Percentiles rank a stretch among this genome's conserved stretches.
Evolutionary conservation across 2,888 invertebrate species (phyloP).

Genomic region (Epinotia brunnichana): DNA sequence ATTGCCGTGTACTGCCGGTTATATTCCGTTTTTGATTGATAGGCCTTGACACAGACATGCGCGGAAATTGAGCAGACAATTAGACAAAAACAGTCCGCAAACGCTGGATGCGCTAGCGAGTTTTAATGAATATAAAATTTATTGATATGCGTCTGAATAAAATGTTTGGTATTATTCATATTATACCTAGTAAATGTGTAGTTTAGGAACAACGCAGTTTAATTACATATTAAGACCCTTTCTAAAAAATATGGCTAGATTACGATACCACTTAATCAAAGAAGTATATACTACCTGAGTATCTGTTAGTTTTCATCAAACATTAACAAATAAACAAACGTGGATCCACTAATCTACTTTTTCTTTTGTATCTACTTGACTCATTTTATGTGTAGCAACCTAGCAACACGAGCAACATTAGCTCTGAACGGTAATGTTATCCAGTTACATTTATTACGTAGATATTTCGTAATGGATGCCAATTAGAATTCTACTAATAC

Average conservation of each 20-base stretch:
- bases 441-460: neutral
- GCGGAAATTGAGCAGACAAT: conserved; percentile 28
- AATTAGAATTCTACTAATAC: neutral
- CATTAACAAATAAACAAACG: neutral
- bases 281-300: no score
- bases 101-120: neutral
- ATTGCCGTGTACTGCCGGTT: conserved; percentile 34
- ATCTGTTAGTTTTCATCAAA: no score
- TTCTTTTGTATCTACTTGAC: neutral
- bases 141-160: no score
- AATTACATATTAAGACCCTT: no score
- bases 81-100: conserved; percentile 27
- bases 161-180: no score
- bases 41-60: conserved; percentile 43
- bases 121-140: conserved; percentile 20
- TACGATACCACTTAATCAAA: no score
- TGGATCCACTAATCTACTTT: conserved; percentile 8
- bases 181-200: no score
- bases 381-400: conserved; percentile 12
- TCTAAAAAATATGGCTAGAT: no score
- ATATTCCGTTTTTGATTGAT: conserved; percentile 40
- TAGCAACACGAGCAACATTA: no score
- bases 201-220: no score
- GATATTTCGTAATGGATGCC: conserved; percentile 11
- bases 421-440: neutral